Evolutionary conservation across 2,113 vertebrate species (phyloP).

Genomic region (Rutilus rutilus): DNA sequence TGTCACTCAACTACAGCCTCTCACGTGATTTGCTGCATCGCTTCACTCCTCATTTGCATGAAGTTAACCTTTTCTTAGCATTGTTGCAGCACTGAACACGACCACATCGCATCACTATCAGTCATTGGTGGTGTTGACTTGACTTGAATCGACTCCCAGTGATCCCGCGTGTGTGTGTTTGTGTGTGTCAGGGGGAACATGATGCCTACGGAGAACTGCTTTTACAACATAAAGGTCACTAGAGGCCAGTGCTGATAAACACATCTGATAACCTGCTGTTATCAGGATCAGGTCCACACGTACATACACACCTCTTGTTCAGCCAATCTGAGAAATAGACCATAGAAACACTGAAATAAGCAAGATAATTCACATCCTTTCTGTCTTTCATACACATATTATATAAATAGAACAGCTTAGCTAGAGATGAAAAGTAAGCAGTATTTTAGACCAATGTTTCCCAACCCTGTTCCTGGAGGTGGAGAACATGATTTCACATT

Average conservation of each 20-base stretch:
- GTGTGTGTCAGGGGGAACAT: not conserved
- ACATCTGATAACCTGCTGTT: slow-evolving; percentile 15
- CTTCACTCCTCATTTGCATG: not conserved
- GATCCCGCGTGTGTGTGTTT: not conserved
- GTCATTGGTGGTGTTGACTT: not conserved
- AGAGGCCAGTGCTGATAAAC: slow-evolving; percentile 17
- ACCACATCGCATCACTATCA: not conserved
- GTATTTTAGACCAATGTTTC: not conserved
- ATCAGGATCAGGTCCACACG: not conserved
- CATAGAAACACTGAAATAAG: not conserved
- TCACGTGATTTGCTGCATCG: too few relatives aligned
- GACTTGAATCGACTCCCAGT: not conserved
- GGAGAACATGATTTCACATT: too few relatives aligned
- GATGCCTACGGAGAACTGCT: slow-evolving; percentile 10
- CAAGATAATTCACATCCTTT: not conserved
- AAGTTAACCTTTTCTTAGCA: not conserved
- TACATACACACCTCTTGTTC: not conserved
- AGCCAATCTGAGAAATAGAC: not conserved
- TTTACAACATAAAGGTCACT: slow-evolving; percentile 30
- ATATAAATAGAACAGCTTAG: not conserved
- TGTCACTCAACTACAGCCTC: not conserved
- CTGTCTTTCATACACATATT: not conserved
- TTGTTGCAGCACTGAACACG: not conserved
- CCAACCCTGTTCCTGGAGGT: too few relatives aligned
- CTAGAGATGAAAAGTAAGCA: not conserved